Evolutionary conservation across 2,888 invertebrate species (phyloP).

Genomic region (Drosophila paucipuncta): DNA sequence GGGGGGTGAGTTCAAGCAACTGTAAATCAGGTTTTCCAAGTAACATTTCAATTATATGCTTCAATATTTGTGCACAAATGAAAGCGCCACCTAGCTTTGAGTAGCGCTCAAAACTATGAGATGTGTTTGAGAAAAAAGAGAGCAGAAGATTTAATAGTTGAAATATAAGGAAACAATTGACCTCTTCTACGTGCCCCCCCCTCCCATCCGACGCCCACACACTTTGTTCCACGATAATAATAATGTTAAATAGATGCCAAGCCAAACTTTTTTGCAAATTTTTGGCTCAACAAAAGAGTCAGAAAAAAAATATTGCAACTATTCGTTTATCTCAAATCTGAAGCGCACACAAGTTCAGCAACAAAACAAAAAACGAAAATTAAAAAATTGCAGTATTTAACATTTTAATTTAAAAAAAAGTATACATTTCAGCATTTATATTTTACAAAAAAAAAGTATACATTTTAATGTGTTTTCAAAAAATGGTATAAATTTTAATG

Average conservation of each 20-base stretch:
- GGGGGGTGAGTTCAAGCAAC: not conserved
- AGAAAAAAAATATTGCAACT: not conserved
- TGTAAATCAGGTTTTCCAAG: not conserved
- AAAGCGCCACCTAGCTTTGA: constrained; percentile 9
- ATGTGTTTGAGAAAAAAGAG: not conserved
- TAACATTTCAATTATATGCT: not conserved
- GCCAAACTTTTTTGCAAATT: not conserved
- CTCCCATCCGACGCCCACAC: not conserved
- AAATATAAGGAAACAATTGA: not conserved
- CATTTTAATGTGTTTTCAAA: constrained; percentile 9
- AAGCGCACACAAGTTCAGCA: constrained; percentile 7
- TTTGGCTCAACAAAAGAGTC: not conserved
- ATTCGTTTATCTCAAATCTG: constrained; percentile 11
- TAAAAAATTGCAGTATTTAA: not conserved
- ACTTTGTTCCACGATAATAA: not conserved
- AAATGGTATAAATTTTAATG: constrained; percentile 28
- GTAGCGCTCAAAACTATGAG: not conserved
- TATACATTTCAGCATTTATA: constrained; percentile 18
- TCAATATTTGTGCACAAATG: not conserved
- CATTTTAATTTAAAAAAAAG: not conserved
- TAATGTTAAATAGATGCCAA: not conserved
- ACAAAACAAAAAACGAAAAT: not conserved
- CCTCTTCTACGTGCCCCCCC: not conserved
- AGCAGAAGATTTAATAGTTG: not conserved
- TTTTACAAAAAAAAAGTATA: not conserved